Evolutionary conservation across 1,140 invertebrate genomes (phyloP).

Genomic region (Trachymyrmex cornetzi): DNA sequence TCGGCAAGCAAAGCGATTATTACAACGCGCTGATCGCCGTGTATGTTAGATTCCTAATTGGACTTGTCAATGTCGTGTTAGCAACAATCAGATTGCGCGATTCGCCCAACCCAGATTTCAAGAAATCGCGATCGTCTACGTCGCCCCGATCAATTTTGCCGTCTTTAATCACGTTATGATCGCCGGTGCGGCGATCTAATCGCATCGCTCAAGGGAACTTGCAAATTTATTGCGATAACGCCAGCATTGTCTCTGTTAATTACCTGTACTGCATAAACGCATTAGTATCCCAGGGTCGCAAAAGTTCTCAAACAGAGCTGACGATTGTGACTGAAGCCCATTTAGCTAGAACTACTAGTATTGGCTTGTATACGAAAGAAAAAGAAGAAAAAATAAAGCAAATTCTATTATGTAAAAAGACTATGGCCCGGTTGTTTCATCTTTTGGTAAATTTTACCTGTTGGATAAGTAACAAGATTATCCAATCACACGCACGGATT

Average conservation of each 20-base stretch:
- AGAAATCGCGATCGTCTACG: constrained; percentile 35
- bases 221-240: constrained; percentile 49
- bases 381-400: not conserved
- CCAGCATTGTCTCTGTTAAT: constrained; percentile 48
- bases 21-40: constrained; percentile 45
- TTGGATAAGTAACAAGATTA: no score
- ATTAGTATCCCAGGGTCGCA: constrained; percentile 6
- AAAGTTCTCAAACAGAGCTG: not conserved
- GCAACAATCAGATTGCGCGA: constrained; percentile 65
- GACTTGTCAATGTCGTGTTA: constrained; percentile 12
- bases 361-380: not conserved
- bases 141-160: not conserved
- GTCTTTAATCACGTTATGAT: constrained; percentile 36
- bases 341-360: not conserved
- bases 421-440: no score
- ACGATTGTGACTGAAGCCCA: not conserved
- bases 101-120: constrained; percentile 58
- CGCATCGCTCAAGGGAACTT: constrained; percentile 21
- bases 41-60: constrained; percentile 58
- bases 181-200: constrained; percentile 35
- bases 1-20: constrained; percentile 23
- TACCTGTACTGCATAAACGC: not conserved
- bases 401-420: not conserved
- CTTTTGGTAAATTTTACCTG: no score
- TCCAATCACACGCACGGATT: no score